Conservation (phyloP, 2,113 vertebrate species). For the Lampris incognitus region DNA sequence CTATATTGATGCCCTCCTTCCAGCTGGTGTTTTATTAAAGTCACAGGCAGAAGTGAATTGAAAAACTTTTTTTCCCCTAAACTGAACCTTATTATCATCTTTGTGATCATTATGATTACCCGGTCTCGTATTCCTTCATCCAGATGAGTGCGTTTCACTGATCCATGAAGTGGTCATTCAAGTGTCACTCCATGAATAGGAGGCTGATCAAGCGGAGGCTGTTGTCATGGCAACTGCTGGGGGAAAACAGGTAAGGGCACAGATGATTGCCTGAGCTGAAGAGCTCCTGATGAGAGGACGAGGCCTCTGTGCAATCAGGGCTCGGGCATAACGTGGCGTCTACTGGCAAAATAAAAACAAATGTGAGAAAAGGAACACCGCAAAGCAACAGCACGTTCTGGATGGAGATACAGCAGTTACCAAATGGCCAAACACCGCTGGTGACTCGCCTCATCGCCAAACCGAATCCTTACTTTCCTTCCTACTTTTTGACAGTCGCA, state of each 20-base stretch:
- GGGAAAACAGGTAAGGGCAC: slow-evolving; percentile 77
- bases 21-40: neutral
- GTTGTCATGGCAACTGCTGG: slow-evolving; percentile 80
- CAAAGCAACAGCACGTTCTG: slow-evolving; percentile 5
- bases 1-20: slow-evolving; percentile 21
- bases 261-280: slow-evolving; percentile 81
- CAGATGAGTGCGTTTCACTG: slow-evolving; percentile 69
- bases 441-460: slow-evolving; percentile 47
- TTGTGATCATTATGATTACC: slow-evolving; percentile 53
- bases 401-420: slow-evolving; percentile 40
- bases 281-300: slow-evolving; percentile 76
- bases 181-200: slow-evolving; percentile 80
- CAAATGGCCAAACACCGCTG: slow-evolving; percentile 54
- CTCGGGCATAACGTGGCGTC: slow-evolving; percentile 43
- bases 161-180: slow-evolving; percentile 78
- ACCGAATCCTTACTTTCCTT: slow-evolving; percentile 32
- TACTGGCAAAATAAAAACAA: slow-evolving; percentile 32
- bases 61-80: slow-evolving; percentile 28
- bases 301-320: slow-evolving; percentile 72
- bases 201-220: slow-evolving; percentile 77
- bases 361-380: slow-evolving; percentile 1
- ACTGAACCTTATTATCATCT: slow-evolving; percentile 40
- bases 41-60: slow-evolving; percentile 6
- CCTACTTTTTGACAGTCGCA: slow-evolving; percentile 30
- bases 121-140: slow-evolving; percentile 54